phyloP scores from a whole-genome alignment of 2,113 vertebrate species.

The Carollia perspicillata region DNA sequence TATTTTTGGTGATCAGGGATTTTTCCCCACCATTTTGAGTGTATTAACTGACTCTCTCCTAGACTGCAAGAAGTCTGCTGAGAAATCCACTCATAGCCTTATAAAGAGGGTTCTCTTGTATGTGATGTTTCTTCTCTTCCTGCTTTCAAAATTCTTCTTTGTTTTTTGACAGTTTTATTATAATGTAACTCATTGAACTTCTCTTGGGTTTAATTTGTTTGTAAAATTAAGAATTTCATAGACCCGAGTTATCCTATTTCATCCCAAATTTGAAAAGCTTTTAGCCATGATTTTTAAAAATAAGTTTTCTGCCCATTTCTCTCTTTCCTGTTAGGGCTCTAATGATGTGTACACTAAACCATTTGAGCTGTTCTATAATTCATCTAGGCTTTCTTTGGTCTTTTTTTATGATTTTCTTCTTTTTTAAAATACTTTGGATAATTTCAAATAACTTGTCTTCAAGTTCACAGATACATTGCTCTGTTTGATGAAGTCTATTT shows the following conservation, averaged over 20 bases:
- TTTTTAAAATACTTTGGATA: background rate
- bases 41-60: background rate
- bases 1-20: background rate
- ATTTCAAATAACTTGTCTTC: background rate
- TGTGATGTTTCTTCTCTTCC: background rate
- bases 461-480: background rate
- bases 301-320: background rate
- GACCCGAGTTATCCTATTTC: background rate
- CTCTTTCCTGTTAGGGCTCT: background rate
- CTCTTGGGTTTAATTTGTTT: background rate
- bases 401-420: background rate
- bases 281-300: background rate
- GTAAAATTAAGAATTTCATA: background rate
- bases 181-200: no score
- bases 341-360: no score
- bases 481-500: background rate
- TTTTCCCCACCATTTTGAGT: background rate
- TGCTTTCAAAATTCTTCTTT: no score
- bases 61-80: no score
- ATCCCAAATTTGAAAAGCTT: background rate
- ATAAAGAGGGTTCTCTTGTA: background rate
- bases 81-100: background rate
- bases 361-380: background rate
- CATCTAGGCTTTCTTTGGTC: background rate
- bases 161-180: no score